Evolutionary conservation across 92 coral and sea anemone genomes (phyloP), one percentile per base, ranked within the genome.

Genomic region (Galaxea fascicularis): DNA sequence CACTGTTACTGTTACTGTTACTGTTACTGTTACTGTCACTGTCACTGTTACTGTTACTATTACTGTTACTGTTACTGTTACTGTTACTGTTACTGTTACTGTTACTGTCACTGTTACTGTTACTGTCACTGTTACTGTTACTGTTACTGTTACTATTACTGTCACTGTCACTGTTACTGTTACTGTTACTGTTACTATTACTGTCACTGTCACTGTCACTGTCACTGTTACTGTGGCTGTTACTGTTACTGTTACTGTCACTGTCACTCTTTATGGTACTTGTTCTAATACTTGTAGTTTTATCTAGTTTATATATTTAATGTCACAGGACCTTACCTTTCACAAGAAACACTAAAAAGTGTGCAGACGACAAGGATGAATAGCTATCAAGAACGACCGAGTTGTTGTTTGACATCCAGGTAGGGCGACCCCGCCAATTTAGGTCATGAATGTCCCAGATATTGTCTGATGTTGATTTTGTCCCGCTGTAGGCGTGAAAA

Each of bases 381-480:
- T 44, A n/a, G 8, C 66, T 49, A 47, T 74, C 74, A 0, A 84
- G 65, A 73, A 74, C 25, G 26, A 84, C 30, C 12, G 73, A 62
- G 62, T 66, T 84, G 5, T 60, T 24, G 53, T 47, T 64, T 29
- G 88, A 62, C 53, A 17, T 51, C 73, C 80, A 84, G 3, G 31
- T 22, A 16, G 88, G 82, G 13, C 82, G 73, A 35, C 27, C 62
- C 31, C 2, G 10, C 88, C 88, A 74, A 4, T 8, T 39, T 24
- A 84, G 10, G 2, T 25, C 7, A 15, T 74, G 82, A 7, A 84
- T 27, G 10, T 84, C 73, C 88, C 88, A 84, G 2, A 24, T 10
- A 24, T 27, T 17, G 1, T 17, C 28, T 51, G 65, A 46, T 8
- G 74, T 59, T 45, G 8, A 24, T 45, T 74, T 83, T 21, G 44